Evolutionary conservation across 2,797 vertebrate species (phyloP).

Genomic region (Pipistrellus kuhlii): DNA sequence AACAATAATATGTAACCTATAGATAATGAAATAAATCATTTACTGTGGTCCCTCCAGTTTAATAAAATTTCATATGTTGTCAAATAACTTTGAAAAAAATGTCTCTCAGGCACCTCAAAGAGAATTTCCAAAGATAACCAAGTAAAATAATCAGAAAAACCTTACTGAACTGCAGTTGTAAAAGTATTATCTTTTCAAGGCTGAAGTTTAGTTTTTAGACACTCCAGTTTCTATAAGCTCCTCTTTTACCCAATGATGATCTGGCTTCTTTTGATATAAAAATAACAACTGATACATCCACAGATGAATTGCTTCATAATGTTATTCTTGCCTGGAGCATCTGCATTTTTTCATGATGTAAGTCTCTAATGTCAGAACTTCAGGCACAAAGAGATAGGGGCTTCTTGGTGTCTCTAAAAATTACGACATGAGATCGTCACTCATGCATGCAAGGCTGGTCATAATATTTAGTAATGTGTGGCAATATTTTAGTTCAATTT

Average conservation of each 20-base stretch:
- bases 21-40: not conserved
- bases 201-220: not conserved
- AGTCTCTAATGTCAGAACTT: not conserved
- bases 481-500: not conserved
- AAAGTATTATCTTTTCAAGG: conserved; percentile 2
- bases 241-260: not conserved
- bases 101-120: not conserved
- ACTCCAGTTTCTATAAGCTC: not conserved
- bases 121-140: not conserved
- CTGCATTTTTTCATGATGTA: conserved; percentile 20
- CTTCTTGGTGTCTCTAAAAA: not conserved
- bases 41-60: not conserved
- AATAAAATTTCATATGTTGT: not conserved
- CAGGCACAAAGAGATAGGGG: not conserved
- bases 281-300: not conserved
- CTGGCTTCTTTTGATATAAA: not conserved
- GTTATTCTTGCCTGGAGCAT: not conserved
- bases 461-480: not conserved
- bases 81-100: not conserved
- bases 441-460: not conserved
- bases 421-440: not conserved
- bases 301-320: not conserved
- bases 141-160: not conserved
- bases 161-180: not conserved
- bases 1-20: not conserved